Conservation (phyloP, 2,888 invertebrate genomes). For the Tupiocoris notatus region DNA sequence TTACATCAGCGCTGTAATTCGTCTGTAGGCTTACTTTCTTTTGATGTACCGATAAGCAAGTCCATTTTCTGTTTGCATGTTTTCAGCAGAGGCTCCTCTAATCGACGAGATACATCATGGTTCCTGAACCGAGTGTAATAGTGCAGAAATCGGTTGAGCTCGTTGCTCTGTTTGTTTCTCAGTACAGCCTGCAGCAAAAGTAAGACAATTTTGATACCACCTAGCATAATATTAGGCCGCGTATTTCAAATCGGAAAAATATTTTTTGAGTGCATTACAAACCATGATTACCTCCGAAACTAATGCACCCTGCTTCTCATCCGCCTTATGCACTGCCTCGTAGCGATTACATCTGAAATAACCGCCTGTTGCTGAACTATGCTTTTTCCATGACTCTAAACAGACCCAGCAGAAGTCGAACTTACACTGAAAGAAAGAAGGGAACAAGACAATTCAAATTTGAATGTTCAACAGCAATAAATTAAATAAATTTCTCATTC, state of each 20-base stretch:
- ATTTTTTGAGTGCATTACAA: too few relatives aligned
- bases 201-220: too few relatives aligned
- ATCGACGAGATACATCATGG: conserved; percentile 64
- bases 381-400: conserved; percentile 68
- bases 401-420: conserved; percentile 73
- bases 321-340: conserved; percentile 64
- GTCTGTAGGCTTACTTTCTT: conserved; percentile 55
- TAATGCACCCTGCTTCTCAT: conserved; percentile 60
- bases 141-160: conserved; percentile 65
- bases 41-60: conserved; percentile 59
- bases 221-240: neutral
- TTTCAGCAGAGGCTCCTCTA: conserved; percentile 63
- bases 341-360: conserved; percentile 66
- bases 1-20: too few relatives aligned
- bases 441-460: neutral
- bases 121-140: conserved; percentile 66
- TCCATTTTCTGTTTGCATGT: conserved; percentile 64
- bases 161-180: conserved; percentile 58
- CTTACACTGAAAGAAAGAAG: conserved; percentile 57
- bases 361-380: conserved; percentile 68
- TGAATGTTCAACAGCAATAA: too few relatives aligned
- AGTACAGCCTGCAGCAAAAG: conserved; percentile 27
- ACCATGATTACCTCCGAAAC: conserved; percentile 57
- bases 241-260: neutral
- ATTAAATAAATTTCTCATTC: conserved; percentile 54